Evolutionary conservation across 2,797 vertebrate species (phyloP).

Genomic region (Antennarius maculatus): DNA sequence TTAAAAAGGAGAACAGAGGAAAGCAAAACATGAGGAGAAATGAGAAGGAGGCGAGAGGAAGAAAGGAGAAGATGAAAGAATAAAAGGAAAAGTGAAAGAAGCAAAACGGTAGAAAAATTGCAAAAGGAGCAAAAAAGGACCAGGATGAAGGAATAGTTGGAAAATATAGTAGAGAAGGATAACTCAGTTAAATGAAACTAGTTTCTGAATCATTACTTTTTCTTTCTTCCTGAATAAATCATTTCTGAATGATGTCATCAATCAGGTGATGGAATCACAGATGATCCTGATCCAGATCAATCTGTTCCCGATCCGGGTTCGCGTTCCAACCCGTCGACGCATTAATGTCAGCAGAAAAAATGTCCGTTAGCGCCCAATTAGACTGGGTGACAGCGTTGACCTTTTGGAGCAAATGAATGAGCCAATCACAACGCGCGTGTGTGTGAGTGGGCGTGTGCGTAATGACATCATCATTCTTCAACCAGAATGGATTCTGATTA

Average conservation of each 20-base stretch:
- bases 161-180: conserved; percentile 23
- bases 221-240: conserved; percentile 7
- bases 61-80: not conserved
- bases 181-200: conserved; percentile 54
- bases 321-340: conserved; percentile 12
- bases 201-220: conserved; percentile 23
- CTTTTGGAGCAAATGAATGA: conserved; percentile 64
- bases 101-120: not conserved
- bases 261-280: conserved; percentile 31
- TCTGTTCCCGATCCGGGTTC: conserved; percentile 23
- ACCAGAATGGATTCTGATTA: conserved; percentile 14
- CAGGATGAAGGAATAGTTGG: conserved; percentile 14
- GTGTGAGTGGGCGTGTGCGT: conserved; percentile 11
- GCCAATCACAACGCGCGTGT: conserved; percentile 41
- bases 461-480: conserved; percentile 28
- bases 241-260: conserved; percentile 5
- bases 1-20: not conserved
- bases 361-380: conserved; percentile 50
- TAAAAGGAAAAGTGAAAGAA: conserved; percentile 55
- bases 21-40: not conserved
- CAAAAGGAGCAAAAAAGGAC: not conserved
- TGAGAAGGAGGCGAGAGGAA: not conserved
- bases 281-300: conserved; percentile 43
- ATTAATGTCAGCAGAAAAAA: conserved; percentile 23
- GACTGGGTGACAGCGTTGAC: conserved; percentile 55